Evolutionary conservation across 2,797 vertebrate species (phyloP), one percentile per base, ranked within the genome.

Genomic region (Sebastes elongatus): DNA sequence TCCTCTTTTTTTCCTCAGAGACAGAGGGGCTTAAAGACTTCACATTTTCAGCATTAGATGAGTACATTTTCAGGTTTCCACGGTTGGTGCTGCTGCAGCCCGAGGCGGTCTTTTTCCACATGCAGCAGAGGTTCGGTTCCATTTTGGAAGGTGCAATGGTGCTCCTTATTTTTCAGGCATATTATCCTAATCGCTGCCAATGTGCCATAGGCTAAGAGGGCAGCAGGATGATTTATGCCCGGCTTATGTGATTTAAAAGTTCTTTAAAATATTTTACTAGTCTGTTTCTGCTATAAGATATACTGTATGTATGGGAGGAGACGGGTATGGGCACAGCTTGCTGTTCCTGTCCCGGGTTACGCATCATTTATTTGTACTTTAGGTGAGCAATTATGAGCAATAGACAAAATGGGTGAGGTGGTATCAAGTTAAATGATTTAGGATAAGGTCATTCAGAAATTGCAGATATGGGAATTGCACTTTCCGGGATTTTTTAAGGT

Each of bases 211-310:
- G 82, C 86, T 71, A 52, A 80, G 81, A 85, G 92, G 88, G 86
- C 89, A 91, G 74, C 25, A 1, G 10, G 22, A 71, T 87, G 89
- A 93, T 93, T 94, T 82, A 95, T 86, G 76, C 69, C 38, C 10
- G 3, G 83, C 22, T 89, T 84, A 93, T 92, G 80, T 88, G 90
- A 93, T 93, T 94, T 92, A 91, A 93, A 94, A 90, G 84, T 89
- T 86, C 88, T 91, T 92, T 78, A 74, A 89, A 90, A 88, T 83
- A 84, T 88, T 90, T 89, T 74, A 88, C 86, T 72, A 67, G 60
- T 74, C 79, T 74, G 73, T 25, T 84, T 77, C 86, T 86, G 59
- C 65, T 84, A 42, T 63, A 76, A 73, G 78, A 76, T 38, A 68
- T 74, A 86, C 10, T 75, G 71, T 35, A 61, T 57, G 67, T 56